Evolutionary conservation across 2,888 invertebrate species (phyloP).

Genomic region (Steromphala cineraria): DNA sequence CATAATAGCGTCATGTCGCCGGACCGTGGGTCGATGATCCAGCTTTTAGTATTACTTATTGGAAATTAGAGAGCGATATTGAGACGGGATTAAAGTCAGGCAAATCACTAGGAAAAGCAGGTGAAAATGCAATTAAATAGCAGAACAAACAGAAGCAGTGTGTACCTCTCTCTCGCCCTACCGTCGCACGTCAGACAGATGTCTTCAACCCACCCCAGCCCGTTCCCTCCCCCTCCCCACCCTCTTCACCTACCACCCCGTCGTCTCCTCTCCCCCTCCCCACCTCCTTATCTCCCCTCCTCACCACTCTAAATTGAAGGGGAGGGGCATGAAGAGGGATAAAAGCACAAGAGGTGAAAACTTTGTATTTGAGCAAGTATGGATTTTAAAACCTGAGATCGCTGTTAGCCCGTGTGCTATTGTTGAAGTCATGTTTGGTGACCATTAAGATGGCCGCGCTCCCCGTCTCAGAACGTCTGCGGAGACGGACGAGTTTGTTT

Average conservation of each 20-base stretch:
- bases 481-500: slow-evolving; percentile 17
- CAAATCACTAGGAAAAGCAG: neutral
- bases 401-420: slow-evolving; percentile 4
- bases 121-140: slow-evolving; percentile 22
- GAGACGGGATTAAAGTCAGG: slow-evolving; percentile 8
- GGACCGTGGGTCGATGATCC: neutral
- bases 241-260: neutral
- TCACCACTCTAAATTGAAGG: neutral
- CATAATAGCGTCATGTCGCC: neutral
- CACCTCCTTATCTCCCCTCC: neutral
- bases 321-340: slow-evolving; percentile 6
- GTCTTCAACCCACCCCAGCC: neutral
- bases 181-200: neutral
- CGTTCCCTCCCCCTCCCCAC: neutral
- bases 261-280: neutral
- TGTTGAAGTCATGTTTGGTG: slow-evolving; percentile 27
- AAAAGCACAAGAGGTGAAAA: slow-evolving; percentile 22
- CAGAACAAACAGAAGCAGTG: neutral
- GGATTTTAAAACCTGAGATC: slow-evolving; percentile 17
- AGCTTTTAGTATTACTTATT: slow-evolving; percentile 10
- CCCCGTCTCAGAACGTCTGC: neutral
- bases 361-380: slow-evolving; percentile 16
- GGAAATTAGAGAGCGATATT: neutral
- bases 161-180: neutral
- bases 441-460: slow-evolving; percentile 22